These are phyloP conservation scores for Meloidogyne floridensis DNA, from an alignment of 1,140 invertebrate species.

Conservation along the genomic window DNA sequence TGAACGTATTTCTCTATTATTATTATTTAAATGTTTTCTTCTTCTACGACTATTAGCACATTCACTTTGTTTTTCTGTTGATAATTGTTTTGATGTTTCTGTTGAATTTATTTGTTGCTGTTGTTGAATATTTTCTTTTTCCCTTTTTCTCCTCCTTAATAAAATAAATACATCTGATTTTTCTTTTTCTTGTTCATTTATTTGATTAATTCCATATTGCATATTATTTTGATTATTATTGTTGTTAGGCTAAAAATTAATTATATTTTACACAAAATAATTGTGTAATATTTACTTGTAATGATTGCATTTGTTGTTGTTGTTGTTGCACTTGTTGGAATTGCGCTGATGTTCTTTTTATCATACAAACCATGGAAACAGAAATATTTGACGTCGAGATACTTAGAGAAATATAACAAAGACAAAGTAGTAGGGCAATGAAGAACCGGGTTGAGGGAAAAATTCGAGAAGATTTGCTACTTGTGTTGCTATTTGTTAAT, in stretches of 20 bases:
- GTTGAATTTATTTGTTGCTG: background rate
- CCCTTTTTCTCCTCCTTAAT: background rate
- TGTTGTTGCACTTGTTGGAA: conserved; percentile 31
- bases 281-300: too few relatives aligned
- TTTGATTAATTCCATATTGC: conserved; percentile 2
- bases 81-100: background rate
- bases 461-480: conserved; percentile 45
- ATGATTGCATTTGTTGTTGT: conserved; percentile 6
- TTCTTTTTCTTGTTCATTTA: background rate
- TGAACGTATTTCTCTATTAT: background rate
- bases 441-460: conserved; percentile 63
- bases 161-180: conserved; percentile 3
- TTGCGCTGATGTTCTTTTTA: conserved; percentile 17
- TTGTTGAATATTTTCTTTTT: too few relatives aligned
- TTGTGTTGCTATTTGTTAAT: conserved; percentile 34
- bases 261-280: too few relatives aligned
- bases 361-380: conserved; percentile 45
- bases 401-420: conserved; percentile 60
- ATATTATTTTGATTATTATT: background rate
- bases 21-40: background rate
- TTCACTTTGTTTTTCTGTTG: background rate
- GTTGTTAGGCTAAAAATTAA: background rate
- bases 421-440: conserved; percentile 58
- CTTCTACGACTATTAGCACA: background rate
- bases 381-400: conserved; percentile 49